Percentiles rank a stretch among this genome's conserved stretches.
Evolutionary conservation across 2,888 invertebrate species (phyloP).

Genomic region (Macrophya annulata): DNA sequence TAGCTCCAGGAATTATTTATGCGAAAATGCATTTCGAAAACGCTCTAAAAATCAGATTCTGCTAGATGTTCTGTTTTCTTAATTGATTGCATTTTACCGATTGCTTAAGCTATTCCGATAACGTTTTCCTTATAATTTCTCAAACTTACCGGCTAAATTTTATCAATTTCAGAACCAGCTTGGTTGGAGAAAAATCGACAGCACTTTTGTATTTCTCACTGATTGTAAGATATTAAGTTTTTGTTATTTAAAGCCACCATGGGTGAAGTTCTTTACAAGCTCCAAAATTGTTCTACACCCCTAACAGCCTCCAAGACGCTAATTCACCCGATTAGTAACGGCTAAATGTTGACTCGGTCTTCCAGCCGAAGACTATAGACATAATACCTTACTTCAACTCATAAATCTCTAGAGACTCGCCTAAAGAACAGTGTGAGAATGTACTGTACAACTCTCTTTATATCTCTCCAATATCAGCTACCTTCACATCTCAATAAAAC

Average conservation of each 20-base stretch:
- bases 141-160: background rate
- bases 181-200: background rate
- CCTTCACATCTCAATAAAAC: background rate
- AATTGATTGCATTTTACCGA: background rate
- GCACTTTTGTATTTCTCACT: background rate
- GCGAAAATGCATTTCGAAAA: no score
- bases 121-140: background rate
- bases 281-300: constrained; percentile 61
- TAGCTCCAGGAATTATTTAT: constrained; percentile 64
- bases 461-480: background rate
- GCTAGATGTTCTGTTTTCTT: no score
- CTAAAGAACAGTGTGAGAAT: background rate
- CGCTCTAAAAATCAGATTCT: no score
- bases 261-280: background rate
- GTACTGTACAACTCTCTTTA: background rate
- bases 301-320: constrained; percentile 69
- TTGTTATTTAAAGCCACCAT: background rate
- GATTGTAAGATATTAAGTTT: background rate
- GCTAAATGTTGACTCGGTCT: background rate
- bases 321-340: constrained; percentile 70
- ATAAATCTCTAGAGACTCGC: background rate
- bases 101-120: background rate
- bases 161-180: background rate
- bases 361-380: background rate
- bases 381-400: background rate